Conservation (phyloP, 2,113 vertebrate genomes). For the Neolamprologus tretocephalus region DNA sequence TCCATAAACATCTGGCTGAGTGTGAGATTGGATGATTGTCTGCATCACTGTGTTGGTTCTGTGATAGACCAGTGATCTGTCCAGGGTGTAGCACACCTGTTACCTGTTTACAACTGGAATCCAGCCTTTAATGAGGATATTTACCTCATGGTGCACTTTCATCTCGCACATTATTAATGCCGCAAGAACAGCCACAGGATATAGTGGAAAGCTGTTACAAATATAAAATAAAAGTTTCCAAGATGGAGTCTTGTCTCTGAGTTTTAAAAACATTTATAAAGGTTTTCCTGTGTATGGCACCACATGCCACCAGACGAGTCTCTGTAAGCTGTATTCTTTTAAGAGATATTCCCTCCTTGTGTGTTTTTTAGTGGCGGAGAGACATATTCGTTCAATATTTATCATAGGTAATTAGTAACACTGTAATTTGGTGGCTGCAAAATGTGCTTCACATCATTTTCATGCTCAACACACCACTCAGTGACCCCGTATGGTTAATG, state of each 20-base stretch:
- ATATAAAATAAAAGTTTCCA: not conserved
- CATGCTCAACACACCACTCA: not conserved
- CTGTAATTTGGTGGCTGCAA: not conserved
- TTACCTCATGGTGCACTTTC: not conserved
- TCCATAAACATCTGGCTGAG: not conserved
- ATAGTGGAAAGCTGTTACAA: not conserved
- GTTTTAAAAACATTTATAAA: not conserved
- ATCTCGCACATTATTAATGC: not conserved
- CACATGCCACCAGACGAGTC: not conserved
- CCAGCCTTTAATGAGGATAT: not conserved
- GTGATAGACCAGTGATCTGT: not conserved
- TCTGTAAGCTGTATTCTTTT: not conserved
- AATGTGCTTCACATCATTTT: not conserved
- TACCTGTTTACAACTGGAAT: not conserved
- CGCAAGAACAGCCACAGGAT: not conserved
- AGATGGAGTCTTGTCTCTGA: not conserved
- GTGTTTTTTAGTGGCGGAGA: not conserved
- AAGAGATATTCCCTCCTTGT: not conserved
- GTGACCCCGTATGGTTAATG: not conserved
- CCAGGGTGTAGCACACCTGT: not conserved
- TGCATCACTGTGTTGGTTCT: not conserved
- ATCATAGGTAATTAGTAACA: not conserved
- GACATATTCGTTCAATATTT: not conserved
- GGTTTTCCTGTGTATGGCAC: not conserved
- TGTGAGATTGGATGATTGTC: not conserved